Base-by-base conservation (phyloP, 1,140 invertebrate genomes). In the Aethina tumida region DNA sequence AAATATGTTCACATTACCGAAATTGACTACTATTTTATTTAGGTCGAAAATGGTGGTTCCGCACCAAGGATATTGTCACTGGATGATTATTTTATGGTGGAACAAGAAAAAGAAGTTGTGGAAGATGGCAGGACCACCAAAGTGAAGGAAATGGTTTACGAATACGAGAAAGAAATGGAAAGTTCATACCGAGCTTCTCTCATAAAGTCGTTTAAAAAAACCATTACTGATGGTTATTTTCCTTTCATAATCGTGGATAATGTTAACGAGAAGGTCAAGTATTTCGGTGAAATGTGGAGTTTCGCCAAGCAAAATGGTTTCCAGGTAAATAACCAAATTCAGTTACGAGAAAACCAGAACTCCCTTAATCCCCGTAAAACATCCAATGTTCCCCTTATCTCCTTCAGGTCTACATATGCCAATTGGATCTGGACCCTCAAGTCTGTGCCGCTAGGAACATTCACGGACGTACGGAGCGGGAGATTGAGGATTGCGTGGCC, bases 31-130 rank as follows among this genome's bases (percentile, higher is more conserved):
- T 5, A 35, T 22, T 25, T 38, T 40, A 53, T 54, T 39, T 50
- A 84, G 80, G 82, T 81, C 7, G 74, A 78, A 45, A 74, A 80
- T 62, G 81, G 83, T 28, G 81, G 81, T 2, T 76, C 79, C 40
- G 84, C 82, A 25, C 83, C 86, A 2, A 70, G 93, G 45, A 93
- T 97, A 52, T 71, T 97, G 34, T 91, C 86, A 44, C 73, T 97
- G 25, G 92, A 97, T 65, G 92, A 97, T 68, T 97, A 97, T 63
- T 97, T 95, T 53, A 83, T 95, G 65, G 78, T 84, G 27, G 92
- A 96, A 68, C 75, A 79, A 31, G 91, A 94, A 62, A 79, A 81
- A 49, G 74, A 81, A 54, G 73, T 80, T 44, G 72, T 71, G 18
- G 77, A 82, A 47, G 86, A 84, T 37, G 86, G 86, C 8, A 86